A percentile compares a stretch with the other conserved stretches of the same genome.
These are phyloP conservation scores for Chiroxiphia lanceolata DNA, from an alignment of 2,797 vertebrate genomes.

Conservation along the genomic window DNA sequence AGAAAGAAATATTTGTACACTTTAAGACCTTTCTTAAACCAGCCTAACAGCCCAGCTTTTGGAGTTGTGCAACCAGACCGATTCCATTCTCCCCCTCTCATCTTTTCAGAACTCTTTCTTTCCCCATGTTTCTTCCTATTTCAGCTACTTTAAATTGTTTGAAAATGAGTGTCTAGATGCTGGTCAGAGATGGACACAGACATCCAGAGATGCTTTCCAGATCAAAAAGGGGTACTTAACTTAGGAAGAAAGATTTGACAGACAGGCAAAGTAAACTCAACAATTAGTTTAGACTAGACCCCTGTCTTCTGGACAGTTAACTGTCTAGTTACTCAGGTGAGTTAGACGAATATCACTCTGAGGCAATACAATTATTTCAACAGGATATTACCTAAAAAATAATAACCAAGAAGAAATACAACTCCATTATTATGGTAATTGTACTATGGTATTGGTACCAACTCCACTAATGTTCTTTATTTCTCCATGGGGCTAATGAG, in stretches of 20 bases:
- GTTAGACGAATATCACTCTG: background rate
- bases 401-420: background rate
- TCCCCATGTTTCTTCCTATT: background rate
- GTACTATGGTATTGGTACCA: background rate
- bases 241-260: background rate
- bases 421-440: background rate
- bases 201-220: background rate
- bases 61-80: background rate
- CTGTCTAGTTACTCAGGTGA: background rate
- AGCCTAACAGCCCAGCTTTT: background rate
- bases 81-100: background rate
- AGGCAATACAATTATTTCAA: background rate
- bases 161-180: background rate
- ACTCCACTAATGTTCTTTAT: accelerated
- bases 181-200: background rate
- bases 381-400: background rate
- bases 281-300: background rate
- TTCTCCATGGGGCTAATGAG: background rate
- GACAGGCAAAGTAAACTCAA: background rate
- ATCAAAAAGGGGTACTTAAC: background rate
- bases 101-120: background rate
- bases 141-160: background rate
- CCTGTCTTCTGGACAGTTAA: background rate
- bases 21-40: background rate
- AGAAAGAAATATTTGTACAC: background rate